Evolutionary conservation across 2,113 vertebrate species (phyloP), one percentile per base, ranked within the genome.

Genomic region (Oreocharis arfaki): DNA sequence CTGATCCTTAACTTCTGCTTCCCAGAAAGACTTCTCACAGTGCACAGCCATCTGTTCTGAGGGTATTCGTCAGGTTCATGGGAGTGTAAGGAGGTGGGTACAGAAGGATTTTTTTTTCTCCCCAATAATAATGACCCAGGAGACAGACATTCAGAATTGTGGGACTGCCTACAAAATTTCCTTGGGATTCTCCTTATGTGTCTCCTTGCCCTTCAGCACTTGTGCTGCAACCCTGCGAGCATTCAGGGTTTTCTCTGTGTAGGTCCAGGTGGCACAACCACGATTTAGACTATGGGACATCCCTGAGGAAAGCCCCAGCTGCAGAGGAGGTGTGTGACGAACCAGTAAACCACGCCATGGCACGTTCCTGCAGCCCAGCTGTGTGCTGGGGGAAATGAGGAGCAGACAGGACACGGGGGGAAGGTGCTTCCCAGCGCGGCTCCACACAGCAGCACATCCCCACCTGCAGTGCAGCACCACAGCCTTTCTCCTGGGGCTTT

Each of bases 261-360:
- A 57, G 37, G 23, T 44, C 37, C 44, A n/a, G 49, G 32, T 19
- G 69, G 49, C 0, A 2, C 5, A 82, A 57, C 11, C 35, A 71
- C 3, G 24, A 30, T 56, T 47, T 14, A 42, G 53, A 26, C 22
- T 20, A 14, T 0, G 4, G 67, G 33, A 59, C 68, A 84, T 23
- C 12, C 18, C 22, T 35, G 84, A 91, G 53, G 41, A 90, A 49
- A 30, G 5, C 18, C 37, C 18, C 18, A 41, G 41, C 28, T 47
- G 52, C 27, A 33, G 19, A 69, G 42, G 13, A 92, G 41, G 37
- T 4, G 14, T 26, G 42, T 39, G 18, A 33, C 1, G 11, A 71
- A 15, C 9, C 11, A 6, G 7, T 7, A 10, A 61, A 13, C 12
- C 13, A 1, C 9, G 42, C 17, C 32, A 12, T 0, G 13, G 47